Evolutionary conservation across 1,140 invertebrate genomes (phyloP).

Genomic region (Phenacoccus solenopsis): DNA sequence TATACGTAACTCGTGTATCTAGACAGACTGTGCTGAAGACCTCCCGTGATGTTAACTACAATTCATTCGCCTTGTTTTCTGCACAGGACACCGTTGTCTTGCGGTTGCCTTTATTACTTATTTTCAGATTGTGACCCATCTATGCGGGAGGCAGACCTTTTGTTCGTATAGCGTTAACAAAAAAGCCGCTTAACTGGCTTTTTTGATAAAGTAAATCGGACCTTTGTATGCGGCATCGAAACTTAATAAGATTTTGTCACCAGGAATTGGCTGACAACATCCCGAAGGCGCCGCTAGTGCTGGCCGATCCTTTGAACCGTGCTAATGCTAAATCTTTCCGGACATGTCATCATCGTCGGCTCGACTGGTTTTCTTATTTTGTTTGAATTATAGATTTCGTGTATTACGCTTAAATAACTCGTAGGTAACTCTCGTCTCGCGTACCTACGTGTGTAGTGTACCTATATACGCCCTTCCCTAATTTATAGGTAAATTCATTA

Average conservation of each 20-base stretch:
- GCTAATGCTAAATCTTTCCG: neutral
- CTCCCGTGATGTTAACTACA: neutral
- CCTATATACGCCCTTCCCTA: neutral
- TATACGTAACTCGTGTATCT: too few relatives aligned
- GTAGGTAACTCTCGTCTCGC: too few relatives aligned
- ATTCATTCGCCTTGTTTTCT: neutral
- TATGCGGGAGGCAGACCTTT: neutral
- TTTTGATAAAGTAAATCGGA: neutral
- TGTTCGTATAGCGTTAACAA: neutral
- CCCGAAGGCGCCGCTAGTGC: neutral
- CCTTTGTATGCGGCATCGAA: neutral
- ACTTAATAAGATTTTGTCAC: neutral
- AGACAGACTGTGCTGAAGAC: neutral
- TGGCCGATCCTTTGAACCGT: neutral
- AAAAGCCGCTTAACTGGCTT: slow-evolving; percentile 1
- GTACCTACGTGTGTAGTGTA: neutral
- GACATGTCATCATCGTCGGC: neutral
- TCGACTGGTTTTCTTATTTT: neutral
- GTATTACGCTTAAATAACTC: neutral
- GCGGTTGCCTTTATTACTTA: slow-evolving; percentile 1
- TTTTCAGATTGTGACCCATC: neutral
- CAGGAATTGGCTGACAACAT: neutral
- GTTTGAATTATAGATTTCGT: neutral
- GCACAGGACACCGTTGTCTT: neutral
- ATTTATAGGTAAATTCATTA: too few relatives aligned